These are phyloP conservation scores for Heliconius ethilla DNA, from an alignment of 2,888 invertebrate genomes.

Conservation along the genomic window DNA sequence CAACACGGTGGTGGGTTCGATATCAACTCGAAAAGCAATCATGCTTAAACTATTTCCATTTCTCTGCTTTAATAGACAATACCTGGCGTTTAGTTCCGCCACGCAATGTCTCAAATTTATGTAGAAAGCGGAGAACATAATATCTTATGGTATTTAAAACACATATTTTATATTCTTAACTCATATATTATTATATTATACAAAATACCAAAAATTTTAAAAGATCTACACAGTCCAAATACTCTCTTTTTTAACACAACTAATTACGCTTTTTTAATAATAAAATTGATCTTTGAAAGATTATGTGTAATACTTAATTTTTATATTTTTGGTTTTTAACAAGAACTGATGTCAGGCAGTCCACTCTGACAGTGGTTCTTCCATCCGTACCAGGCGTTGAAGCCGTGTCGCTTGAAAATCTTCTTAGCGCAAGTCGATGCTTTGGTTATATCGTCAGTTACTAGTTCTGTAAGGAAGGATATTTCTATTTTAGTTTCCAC, in stretches of 20 bases:
- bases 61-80: too few species aligned
- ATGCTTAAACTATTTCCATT: too few species aligned
- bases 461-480: conserved; percentile 56
- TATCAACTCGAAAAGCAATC: too few species aligned
- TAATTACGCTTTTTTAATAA: not conserved
- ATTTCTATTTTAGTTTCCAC: too few species aligned
- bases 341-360: conserved; percentile 64
- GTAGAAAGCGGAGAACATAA: too few species aligned
- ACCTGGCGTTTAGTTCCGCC: too few species aligned
- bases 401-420: conserved; percentile 61
- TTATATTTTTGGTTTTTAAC: conserved; percentile 46
- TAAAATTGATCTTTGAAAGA: too few species aligned
- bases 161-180: not conserved
- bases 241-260: not conserved
- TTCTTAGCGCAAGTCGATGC: conserved; percentile 64
- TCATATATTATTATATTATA: conserved; percentile 3
- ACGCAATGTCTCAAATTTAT: too few species aligned
- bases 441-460: conserved; percentile 59
- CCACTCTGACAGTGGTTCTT: conserved; percentile 57
- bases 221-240: not conserved
- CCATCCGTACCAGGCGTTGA: conserved; percentile 72
- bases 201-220: not conserved
- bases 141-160: not conserved
- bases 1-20: too few species aligned
- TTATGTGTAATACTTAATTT: too few species aligned